These are phyloP conservation scores for Schrankia costaestrigalis DNA, from an alignment of 2,888 invertebrate species.

Conservation along the genomic window DNA sequence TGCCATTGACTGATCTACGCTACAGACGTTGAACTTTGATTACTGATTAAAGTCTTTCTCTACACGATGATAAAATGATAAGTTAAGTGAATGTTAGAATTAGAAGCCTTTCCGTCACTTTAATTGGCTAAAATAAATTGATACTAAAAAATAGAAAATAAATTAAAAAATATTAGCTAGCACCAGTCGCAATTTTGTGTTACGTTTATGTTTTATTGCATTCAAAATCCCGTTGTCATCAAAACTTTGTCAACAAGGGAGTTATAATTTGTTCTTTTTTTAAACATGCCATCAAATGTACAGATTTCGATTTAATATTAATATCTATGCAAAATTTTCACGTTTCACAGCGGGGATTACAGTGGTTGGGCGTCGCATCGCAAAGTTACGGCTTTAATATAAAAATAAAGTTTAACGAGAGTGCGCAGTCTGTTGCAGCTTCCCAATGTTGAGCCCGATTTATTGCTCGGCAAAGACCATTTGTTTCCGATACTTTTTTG, in stretches of 20 bases:
- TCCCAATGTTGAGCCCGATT: slow-evolving; percentile 70
- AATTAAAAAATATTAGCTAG: no score
- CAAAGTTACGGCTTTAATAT: slow-evolving; percentile 74
- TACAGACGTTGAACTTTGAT: no score
- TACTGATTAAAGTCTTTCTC: no score
- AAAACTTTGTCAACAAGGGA: slow-evolving; percentile 9
- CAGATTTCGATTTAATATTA: slow-evolving; percentile 33
- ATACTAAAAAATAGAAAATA: no score
- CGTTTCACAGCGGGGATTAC: slow-evolving; percentile 61
- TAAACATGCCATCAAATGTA: slow-evolving; percentile 11
- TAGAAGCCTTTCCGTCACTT: no score
- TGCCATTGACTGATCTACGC: no score
- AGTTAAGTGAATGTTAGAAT: no score
- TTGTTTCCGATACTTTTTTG: slow-evolving; percentile 63
- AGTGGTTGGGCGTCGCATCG: slow-evolving; percentile 55
- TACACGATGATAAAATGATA: no score
- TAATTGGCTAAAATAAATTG: no score
- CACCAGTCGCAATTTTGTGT: no score
- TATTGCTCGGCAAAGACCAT: slow-evolving; percentile 63
- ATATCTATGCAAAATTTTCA: slow-evolving; percentile 49
- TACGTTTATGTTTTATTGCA: slow-evolving; percentile 1
- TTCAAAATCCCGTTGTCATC: slow-evolving; percentile 4
- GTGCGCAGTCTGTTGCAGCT: slow-evolving; percentile 65
- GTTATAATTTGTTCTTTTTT: slow-evolving; percentile 10
- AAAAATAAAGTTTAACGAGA: slow-evolving; percentile 78